phyloP scores from a whole-genome alignment of 2,113 vertebrate genomes.

The Genyomyrus donnyi region DNA sequence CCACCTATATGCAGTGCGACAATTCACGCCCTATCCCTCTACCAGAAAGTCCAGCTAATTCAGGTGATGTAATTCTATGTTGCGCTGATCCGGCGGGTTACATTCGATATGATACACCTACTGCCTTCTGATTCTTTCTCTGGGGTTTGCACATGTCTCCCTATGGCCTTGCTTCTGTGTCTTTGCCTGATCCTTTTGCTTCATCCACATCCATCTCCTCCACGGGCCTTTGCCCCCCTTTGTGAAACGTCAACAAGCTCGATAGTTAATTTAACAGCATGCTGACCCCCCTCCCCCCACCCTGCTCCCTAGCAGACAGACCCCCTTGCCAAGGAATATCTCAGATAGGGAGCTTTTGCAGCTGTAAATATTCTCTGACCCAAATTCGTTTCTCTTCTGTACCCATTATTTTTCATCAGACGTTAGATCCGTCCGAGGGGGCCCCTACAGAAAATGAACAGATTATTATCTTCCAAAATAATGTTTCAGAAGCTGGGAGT shows the following conservation, averaged over 20 bases:
- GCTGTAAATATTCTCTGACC: slow-evolving; percentile 14
- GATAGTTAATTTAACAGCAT: slow-evolving; percentile 17
- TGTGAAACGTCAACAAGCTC: background rate
- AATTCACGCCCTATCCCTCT: background rate
- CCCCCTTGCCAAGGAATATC: background rate
- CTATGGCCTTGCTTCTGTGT: background rate
- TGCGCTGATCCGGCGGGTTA: background rate
- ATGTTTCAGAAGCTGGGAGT: background rate
- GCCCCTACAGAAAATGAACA: background rate
- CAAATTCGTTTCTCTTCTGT: slow-evolving; percentile 3
- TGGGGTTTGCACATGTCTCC: background rate
- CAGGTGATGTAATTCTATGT: background rate
- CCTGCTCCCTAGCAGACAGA: background rate
- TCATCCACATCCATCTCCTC: background rate
- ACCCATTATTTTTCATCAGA: slow-evolving; percentile 1
- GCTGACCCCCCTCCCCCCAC: background rate
- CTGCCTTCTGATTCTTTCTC: background rate
- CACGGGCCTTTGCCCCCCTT: background rate
- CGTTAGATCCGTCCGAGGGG: background rate
- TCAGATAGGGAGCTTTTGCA: background rate
- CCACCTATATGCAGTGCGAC: background rate
- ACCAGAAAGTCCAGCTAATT: background rate
- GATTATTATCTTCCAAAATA: slow-evolving; percentile 17
- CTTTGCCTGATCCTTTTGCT: background rate
- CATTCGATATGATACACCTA: background rate